These are phyloP conservation scores for Gallinago jamesoni DNA, from an alignment of 2,113 vertebrate genomes.

Conservation along the genomic window DNA sequence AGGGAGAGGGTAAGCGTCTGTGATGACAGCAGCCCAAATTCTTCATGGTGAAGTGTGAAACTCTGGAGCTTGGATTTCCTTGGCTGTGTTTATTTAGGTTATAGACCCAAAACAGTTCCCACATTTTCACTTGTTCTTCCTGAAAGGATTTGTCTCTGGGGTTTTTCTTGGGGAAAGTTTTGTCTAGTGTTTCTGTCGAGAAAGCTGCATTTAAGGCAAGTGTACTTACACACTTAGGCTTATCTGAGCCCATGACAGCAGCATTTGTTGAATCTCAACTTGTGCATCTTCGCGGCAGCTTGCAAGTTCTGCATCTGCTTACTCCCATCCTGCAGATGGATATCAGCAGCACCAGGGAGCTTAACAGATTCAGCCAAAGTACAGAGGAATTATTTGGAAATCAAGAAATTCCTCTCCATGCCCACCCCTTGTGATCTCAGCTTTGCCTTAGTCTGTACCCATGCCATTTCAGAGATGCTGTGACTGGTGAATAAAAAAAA, in stretches of 20 bases:
- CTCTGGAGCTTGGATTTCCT: background rate
- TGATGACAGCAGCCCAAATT: background rate
- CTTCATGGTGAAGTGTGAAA: background rate
- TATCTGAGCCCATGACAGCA: background rate
- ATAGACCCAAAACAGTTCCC: background rate
- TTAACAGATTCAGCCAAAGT: conserved; percentile 1
- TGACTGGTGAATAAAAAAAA: background rate
- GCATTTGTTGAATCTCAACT: background rate
- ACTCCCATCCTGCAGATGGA: background rate
- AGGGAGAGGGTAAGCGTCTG: accelerated
- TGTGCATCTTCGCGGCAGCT: background rate
- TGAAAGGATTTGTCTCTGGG: background rate
- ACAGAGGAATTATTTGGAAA: background rate
- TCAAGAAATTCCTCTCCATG: background rate
- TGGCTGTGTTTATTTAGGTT: conserved; percentile 4
- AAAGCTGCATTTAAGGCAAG: background rate
- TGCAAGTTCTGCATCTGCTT: background rate
- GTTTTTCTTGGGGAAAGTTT: background rate
- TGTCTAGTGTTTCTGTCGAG: background rate
- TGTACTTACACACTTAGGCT: background rate
- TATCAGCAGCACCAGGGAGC: background rate
- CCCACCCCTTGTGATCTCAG: background rate
- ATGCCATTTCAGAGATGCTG: background rate
- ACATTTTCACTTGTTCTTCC: conserved; percentile 6
- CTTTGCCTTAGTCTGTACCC: background rate